Base-by-base conservation (phyloP, 2,888 invertebrate genomes). In the Heliconius erato region DNA sequence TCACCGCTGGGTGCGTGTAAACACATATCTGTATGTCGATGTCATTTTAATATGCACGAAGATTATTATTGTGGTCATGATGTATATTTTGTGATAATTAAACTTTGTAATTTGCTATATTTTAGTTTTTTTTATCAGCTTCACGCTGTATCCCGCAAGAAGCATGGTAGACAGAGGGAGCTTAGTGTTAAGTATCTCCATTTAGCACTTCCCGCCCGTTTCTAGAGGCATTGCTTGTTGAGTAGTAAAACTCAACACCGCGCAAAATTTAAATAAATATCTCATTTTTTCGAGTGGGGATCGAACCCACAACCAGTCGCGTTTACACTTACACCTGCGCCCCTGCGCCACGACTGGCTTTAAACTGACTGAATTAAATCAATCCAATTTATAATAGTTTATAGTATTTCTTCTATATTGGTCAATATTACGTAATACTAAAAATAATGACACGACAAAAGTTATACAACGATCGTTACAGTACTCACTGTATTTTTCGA, bases 401-500 rank as follows among this genome's bases (percentile, higher is more conserved):
- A 40, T 40, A 16, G 16, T 49, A 49, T 49, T 23, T 6, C 63
- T 63, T 63, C 14, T 68, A 32, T 71, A 71, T 40, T n/a, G 69
- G 35, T 35, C 11, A 35, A 69, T 35, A 35, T 32, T 11, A 35
- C 32, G 67, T 32, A 44, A 71, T 59, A 76, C 63, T 76, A 63
- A 32, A 76, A 76, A 63, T 76, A 63, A 76, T 76, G n/a, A 35
- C 63, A 63, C 63, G n/a, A 63, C 32, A n/a, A 63, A 76, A 76
- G 6, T 63, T 63, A 63, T 40, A 76, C 40, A 76, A 35, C 59
- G n/a, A 35, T 35, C 76, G 63, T 76, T 63, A 76, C 35, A 63
- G 35, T 40, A 40, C 35, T 63, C 59, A 63, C n/a, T 63, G 74
- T 63, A 76, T 76, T 76, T 74, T 76, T 76, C 63, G 76, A 76